Conservation (phyloP, 2,113 vertebrate species). For the Thunnus maccoyii region DNA sequence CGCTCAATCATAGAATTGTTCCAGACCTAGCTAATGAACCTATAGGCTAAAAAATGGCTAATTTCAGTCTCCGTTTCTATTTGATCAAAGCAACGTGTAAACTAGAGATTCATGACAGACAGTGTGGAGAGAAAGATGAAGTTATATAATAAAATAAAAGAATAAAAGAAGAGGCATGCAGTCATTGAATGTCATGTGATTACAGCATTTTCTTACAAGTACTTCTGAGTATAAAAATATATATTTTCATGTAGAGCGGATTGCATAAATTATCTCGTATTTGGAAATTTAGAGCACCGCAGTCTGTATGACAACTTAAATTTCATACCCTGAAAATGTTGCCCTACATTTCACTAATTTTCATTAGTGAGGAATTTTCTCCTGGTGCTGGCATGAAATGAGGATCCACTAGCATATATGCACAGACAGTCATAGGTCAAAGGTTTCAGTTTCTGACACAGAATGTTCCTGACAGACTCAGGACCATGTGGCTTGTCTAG, state of each 20-base stretch:
- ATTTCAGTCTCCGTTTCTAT: too few species aligned
- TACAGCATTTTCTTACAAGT: not conserved
- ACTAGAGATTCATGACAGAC: too few species aligned
- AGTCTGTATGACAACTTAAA: not conserved
- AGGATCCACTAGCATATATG: not conserved
- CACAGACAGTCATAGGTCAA: not conserved
- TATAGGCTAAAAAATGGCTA: too few species aligned
- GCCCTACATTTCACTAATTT: not conserved
- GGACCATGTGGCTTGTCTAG: not conserved
- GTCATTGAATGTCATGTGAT: not conserved
- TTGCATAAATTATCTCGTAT: not conserved
- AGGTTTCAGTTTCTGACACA: not conserved
- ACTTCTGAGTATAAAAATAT: not conserved
- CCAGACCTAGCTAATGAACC: too few species aligned
- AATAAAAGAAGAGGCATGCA: not conserved
- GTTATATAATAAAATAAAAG: too few species aligned
- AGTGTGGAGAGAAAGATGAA: too few species aligned
- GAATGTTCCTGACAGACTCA: not conserved
- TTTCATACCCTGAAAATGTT: not conserved
- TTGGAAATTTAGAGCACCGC: not conserved
- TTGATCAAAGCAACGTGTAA: too few species aligned
- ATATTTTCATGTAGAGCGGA: not conserved
- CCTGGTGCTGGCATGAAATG: not conserved
- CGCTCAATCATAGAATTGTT: too few species aligned
- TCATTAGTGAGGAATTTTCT: not conserved